Conservation (phyloP, 2,113 vertebrate species). For the Motacilla tschutschensis region DNA sequence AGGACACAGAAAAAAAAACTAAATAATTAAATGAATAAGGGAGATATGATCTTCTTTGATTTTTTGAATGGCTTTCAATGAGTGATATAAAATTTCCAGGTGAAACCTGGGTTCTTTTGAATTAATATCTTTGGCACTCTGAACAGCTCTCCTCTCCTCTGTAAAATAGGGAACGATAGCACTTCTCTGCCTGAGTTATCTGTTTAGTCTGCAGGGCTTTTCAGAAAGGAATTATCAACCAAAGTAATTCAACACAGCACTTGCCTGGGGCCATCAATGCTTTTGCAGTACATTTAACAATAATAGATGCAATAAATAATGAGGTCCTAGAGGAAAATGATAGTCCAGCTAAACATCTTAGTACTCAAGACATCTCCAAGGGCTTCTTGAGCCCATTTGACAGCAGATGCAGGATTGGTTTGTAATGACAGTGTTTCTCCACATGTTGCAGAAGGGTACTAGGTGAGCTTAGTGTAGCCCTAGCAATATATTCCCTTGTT, state of each 20-base stretch:
- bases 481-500: not conserved
- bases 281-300: not conserved
- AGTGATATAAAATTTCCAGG: not conserved
- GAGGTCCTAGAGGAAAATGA: not conserved
- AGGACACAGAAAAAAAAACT: not conserved
- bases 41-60: not conserved
- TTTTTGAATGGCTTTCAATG: not conserved
- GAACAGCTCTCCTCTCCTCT: not conserved
- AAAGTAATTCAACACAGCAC: not conserved
- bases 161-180: not conserved
- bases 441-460: not conserved
- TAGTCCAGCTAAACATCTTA: not conserved
- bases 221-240: not conserved
- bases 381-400: not conserved
- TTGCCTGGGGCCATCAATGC: not conserved
- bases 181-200: not conserved
- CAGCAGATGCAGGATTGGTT: not conserved
- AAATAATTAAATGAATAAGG: not conserved
- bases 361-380: not conserved
- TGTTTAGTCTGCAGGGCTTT: not conserved
- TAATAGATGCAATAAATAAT: slow-evolving; percentile 13
- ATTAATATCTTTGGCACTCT: not conserved
- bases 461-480: not conserved
- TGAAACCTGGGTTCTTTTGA: not conserved
- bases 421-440: not conserved